A percentile compares a stretch with the other conserved stretches of the same genome.
phyloP scores from a whole-genome alignment of 2,113 vertebrate species.

The Nanger granti region DNA sequence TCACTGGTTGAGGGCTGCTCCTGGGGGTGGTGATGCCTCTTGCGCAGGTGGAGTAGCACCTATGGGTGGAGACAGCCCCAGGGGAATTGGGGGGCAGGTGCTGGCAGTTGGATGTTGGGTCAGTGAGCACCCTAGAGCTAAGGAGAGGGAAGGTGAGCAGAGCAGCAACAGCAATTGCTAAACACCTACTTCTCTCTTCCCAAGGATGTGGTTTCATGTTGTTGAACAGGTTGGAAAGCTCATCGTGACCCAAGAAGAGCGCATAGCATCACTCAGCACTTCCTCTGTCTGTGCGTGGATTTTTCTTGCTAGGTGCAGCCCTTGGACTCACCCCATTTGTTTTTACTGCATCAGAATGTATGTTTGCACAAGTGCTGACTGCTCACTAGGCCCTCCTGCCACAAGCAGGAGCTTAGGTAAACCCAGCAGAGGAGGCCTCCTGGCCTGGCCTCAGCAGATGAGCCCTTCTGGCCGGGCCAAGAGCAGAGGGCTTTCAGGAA shows the following conservation, averaged over 20 bases:
- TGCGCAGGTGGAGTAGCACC: neutral
- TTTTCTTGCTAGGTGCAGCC: neutral
- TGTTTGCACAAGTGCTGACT: neutral
- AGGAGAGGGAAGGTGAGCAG: neutral
- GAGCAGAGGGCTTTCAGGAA: neutral
- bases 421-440: neutral
- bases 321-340: neutral
- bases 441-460: neutral
- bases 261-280: rapidly evolving
- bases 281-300: neutral
- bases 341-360: neutral
- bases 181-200: neutral
- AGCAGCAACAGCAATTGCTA: neutral
- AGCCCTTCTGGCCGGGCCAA: rapidly evolving
- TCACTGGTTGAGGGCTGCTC: neutral
- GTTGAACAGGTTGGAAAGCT: neutral
- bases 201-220: neutral
- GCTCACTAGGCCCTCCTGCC: neutral
- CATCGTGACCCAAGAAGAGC: neutral
- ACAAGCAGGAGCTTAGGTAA: neutral
- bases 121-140: neutral
- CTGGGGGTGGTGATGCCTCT: neutral
- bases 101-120: neutral
- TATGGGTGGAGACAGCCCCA: neutral
- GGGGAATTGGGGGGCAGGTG: neutral